Evolutionary conservation across 2,113 vertebrate species (phyloP).

Genomic region (Ursus arctos): DNA sequence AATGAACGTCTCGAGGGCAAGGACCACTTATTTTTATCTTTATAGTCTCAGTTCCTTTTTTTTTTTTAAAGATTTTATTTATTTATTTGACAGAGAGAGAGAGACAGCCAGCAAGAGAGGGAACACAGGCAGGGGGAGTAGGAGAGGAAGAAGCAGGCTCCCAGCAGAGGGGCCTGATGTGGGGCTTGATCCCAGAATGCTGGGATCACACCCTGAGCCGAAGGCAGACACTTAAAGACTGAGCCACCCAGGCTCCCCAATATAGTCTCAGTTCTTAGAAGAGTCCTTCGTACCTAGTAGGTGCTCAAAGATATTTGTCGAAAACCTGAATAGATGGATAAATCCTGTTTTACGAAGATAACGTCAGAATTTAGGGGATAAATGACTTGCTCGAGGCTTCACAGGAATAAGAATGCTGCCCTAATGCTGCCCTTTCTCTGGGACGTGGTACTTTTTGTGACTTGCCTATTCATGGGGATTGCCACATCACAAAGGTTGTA

Average conservation of each 20-base stretch:
- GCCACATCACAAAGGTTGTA: not conserved
- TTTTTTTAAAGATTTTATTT: too few relatives aligned
- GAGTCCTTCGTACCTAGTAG: not conserved
- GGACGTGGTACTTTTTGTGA: not conserved
- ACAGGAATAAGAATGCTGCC: not conserved
- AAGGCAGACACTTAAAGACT: too few relatives aligned
- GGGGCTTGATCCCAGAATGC: too few relatives aligned
- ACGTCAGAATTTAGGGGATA: not conserved
- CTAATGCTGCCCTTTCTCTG: not conserved
- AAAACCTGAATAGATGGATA: not conserved
- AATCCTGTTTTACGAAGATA: conserved; percentile 5
- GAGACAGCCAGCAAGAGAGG: too few relatives aligned
- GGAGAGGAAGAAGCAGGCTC: too few relatives aligned
- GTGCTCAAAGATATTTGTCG: not conserved
- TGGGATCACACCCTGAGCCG: too few relatives aligned
- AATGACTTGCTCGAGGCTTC: not conserved
- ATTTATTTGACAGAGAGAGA: too few relatives aligned
- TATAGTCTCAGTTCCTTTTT: not conserved
- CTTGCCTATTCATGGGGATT: not conserved
- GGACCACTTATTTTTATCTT: not conserved
- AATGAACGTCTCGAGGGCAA: not conserved
- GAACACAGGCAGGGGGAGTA: too few relatives aligned
- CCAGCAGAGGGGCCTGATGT: too few relatives aligned
- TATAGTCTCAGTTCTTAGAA: not conserved
- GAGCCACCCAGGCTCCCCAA: too few relatives aligned